Conservation (phyloP, 1,140 invertebrate species). For the Tetramorium simillimum region DNA sequence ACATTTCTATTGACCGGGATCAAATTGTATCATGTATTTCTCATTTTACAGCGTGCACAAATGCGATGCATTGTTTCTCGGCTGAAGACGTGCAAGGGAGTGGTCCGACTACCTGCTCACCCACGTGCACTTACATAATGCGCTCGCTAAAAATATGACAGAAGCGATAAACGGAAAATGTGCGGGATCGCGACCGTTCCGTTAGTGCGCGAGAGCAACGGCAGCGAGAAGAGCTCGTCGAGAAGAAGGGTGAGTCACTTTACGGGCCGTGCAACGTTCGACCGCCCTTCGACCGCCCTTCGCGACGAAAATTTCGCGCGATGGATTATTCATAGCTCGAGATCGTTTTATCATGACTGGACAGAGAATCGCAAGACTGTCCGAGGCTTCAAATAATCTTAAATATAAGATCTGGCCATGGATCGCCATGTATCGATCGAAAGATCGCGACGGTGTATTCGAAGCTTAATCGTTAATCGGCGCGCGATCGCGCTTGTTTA, state of each 20-base stretch:
- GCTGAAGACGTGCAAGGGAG: not conserved
- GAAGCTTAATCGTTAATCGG: not conserved
- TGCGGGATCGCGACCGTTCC: not conserved
- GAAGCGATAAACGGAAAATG: not conserved
- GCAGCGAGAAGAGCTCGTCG: not conserved
- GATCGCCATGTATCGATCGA: too few species aligned
- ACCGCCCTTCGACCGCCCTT: not conserved
- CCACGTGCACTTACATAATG: conserved; percentile 33
- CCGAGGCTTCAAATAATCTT: not conserved
- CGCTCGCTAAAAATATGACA: conserved; percentile 39
- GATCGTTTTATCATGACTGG: not conserved
- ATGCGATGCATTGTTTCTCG: not conserved
- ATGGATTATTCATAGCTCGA: not conserved
- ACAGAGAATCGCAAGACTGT: not conserved
- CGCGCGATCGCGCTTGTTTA: not conserved
- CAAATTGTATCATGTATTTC: not conserved
- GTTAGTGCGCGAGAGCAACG: not conserved
- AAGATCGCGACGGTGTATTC: not conserved
- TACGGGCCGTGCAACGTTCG: not conserved
- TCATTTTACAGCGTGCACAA: not conserved
- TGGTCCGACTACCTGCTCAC: not conserved
- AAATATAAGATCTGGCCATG: not conserved
- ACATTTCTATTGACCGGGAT: not conserved
- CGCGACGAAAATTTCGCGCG: not conserved
- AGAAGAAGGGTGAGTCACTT: not conserved